Conservation (phyloP, 2,113 vertebrate species). For the Dasypus novemcinctus region DNA sequence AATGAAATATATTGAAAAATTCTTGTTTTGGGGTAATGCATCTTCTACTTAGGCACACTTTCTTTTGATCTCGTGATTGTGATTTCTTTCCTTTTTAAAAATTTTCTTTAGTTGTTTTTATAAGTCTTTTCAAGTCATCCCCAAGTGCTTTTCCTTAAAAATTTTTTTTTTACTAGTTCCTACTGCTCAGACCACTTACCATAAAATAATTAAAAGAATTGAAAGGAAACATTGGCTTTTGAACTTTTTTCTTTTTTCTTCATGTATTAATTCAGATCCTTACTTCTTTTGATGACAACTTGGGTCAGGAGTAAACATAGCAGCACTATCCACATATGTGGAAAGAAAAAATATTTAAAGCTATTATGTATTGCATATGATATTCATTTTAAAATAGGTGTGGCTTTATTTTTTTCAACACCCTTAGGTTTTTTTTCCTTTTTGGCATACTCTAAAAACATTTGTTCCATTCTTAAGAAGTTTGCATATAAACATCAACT, state of each 20-base stretch:
- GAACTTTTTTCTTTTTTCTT: conserved; percentile 19
- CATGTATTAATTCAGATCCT: conserved; percentile 33
- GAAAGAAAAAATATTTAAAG: conserved; percentile 35
- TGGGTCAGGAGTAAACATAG: conserved; percentile 27
- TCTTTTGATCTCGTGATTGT: conserved; percentile 5
- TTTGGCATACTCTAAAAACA: conserved; percentile 27
- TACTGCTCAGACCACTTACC: conserved; percentile 7
- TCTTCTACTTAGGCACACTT: neutral
- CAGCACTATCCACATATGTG: conserved; percentile 8
- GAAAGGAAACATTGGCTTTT: conserved; percentile 45
- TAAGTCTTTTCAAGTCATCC: neutral
- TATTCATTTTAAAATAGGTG: conserved; percentile 50
- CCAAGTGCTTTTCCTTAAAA: neutral
- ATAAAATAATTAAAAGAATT: conserved; percentile 56
- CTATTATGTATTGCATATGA: conserved; percentile 25
- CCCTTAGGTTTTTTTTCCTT: conserved; percentile 39
- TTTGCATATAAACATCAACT: conserved; percentile 57
- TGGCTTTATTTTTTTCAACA: conserved; percentile 49
- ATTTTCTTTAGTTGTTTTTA: neutral
- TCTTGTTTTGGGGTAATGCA: neutral
- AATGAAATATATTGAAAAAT: neutral
- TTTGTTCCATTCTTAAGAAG: conserved; percentile 50
- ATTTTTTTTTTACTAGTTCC: conserved; percentile 44
- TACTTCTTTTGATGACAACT: conserved; percentile 36
- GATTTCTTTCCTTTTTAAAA: conserved; percentile 46